Evolutionary conservation across 2,888 invertebrate genomes (phyloP), one percentile per base, ranked within the genome.

Genomic region (Eurytoma adleriae): DNA sequence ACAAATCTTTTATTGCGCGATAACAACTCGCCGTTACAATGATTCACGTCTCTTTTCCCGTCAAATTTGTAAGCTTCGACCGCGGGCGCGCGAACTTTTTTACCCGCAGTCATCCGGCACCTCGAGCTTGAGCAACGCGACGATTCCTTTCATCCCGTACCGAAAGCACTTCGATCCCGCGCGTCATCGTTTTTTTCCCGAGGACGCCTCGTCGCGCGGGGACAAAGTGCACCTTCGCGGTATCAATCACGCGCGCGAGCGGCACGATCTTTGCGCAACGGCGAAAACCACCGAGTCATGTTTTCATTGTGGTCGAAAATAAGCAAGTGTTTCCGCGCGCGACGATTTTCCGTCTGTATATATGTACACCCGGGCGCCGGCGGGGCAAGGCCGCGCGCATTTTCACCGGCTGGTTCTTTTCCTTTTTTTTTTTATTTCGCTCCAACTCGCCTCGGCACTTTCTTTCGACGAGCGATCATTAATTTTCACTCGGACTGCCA

Each of bases 231-330:
- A 71, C 48, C 72, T 67, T 71, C 56, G 59, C 20, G 68, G 54
- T 78, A 72, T 72, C 72, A 72, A 68, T 72, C 78, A 72, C 40
- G 50, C 52, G 3, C 50, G 3, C 50, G 20, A 57, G 24, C 18
- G 7, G 50, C 61, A 30, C 27, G 67, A 67, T 40, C 52, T 0
- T 40, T 18, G 18, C 48, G 67, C 50, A 72, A 62, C 68, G 52
- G 70, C 24, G 74, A 70, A 74, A 79, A 74, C 40, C 40, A 73
- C 56, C 69, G 50, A 62, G 73, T 79, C 79, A 70, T 79, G 74
- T 74, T 79, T 79, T 70, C 50, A 79, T 75, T 75, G 73, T 69
- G 20, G 48, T 18, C 27, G 24, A 27, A 69, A 74, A 69, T 73
- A 68, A 74, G 68, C 79, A 54, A 73, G 67, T 24, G 68, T 79